Evolutionary conservation across 2,113 vertebrate genomes (phyloP).

Genomic region (Gallinago media): DNA sequence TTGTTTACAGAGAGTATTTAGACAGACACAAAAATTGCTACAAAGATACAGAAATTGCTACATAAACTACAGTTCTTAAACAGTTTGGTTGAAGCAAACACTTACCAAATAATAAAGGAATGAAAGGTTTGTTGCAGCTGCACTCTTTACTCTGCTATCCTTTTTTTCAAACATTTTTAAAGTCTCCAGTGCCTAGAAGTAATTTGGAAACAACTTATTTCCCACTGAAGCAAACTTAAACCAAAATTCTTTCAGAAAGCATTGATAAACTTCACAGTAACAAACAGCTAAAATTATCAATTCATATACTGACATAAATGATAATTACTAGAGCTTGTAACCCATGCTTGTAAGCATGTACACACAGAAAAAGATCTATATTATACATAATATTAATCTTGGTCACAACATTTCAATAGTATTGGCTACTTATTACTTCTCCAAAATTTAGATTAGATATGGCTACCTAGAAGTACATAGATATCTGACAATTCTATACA

Average conservation of each 20-base stretch:
- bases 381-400: not conserved
- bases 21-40: not conserved
- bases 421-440: not conserved
- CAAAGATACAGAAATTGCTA: not conserved
- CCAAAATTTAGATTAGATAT: not conserved
- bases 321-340: not conserved
- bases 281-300: not conserved
- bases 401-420: not conserved
- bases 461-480: not conserved
- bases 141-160: conserved; percentile 94
- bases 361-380: not conserved
- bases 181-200: conserved; percentile 89
- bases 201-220: conserved; percentile 37
- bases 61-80: not conserved
- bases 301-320: not conserved
- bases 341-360: not conserved
- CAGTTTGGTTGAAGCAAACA: not conserved
- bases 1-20: not conserved
- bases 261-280: not conserved
- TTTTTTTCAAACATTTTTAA: conserved; percentile 97
- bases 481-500: not conserved
- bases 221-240: not conserved
- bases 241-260: not conserved
- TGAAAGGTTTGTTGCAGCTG: conserved; percentile 96
- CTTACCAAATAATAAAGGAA: conserved; percentile 94